Evolutionary conservation across 1,140 invertebrate genomes (phyloP).

Genomic region (Solenopsis invicta): DNA sequence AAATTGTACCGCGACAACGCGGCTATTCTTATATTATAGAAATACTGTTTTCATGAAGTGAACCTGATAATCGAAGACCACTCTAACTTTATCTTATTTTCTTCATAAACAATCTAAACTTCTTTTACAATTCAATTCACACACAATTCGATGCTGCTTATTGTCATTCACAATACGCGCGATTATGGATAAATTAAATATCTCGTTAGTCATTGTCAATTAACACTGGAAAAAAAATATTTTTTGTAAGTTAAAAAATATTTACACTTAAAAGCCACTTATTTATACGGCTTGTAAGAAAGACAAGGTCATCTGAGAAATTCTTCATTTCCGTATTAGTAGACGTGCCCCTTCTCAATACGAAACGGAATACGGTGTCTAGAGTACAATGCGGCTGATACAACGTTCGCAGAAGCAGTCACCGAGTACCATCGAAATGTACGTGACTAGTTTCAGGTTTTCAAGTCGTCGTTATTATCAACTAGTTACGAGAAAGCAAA

Average conservation of each 20-base stretch:
- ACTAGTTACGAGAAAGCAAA: slow-evolving; percentile 60
- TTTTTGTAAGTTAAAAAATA: not conserved
- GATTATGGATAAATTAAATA: slow-evolving; percentile 26
- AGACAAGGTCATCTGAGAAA: not conserved
- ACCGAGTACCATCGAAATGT: slow-evolving; percentile 51
- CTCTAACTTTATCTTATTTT: slow-evolving; percentile 18
- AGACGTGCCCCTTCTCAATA: not conserved
- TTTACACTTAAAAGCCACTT: not conserved
- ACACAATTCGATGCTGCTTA: not conserved
- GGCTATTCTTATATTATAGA: not conserved
- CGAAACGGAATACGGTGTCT: slow-evolving; percentile 13
- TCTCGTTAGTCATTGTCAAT: not conserved
- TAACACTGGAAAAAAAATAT: not conserved
- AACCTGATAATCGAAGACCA: slow-evolving; percentile 10
- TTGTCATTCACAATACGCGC: not conserved
- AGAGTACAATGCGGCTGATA: slow-evolving; percentile 63
- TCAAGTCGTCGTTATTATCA: slow-evolving; percentile 63
- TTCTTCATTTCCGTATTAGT: slow-evolving; percentile 23
- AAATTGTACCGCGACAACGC: not conserved
- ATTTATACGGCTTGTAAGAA: not conserved
- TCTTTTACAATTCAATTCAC: slow-evolving; percentile 8
- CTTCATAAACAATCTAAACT: not conserved
- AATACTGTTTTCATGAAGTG: not conserved
- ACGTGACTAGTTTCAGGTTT: slow-evolving; percentile 72
- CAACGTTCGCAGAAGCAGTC: slow-evolving; percentile 71